These are phyloP conservation scores for Corythornis leucogaster DNA, from an alignment of 2,797 vertebrate species.

Conservation along the genomic window DNA sequence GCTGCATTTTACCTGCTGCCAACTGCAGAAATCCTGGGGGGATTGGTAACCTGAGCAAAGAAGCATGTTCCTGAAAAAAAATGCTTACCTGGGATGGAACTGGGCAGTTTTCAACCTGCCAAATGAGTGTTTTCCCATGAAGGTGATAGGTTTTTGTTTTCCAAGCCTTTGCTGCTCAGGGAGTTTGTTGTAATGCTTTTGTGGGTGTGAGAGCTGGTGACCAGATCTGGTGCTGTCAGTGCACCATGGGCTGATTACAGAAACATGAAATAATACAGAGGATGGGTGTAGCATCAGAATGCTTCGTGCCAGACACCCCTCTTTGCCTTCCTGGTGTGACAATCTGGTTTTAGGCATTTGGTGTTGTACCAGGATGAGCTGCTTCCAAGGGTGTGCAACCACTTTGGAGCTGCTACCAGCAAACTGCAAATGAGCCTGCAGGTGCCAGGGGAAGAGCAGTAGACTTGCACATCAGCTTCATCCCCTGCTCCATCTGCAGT, in stretches of 20 bases:
- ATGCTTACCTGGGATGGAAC: background rate
- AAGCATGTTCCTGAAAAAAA: background rate
- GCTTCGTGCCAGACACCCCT: background rate
- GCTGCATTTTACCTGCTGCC: background rate
- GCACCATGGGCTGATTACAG: background rate
- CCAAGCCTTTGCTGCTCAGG: background rate
- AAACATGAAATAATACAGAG: background rate
- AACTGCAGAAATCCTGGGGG: background rate
- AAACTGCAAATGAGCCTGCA: background rate
- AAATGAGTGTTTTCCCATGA: background rate
- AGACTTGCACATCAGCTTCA: background rate
- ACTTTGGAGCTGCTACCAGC: background rate
- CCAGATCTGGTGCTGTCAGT: fast-evolving
- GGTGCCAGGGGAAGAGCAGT: background rate
- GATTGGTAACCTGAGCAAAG: background rate
- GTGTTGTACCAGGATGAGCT: fast-evolving
- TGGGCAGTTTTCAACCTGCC: background rate
- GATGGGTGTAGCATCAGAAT: background rate
- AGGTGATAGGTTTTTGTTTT: background rate
- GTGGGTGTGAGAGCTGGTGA: background rate
- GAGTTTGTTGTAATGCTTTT: background rate
- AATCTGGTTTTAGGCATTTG: background rate
- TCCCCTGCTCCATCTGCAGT: background rate
- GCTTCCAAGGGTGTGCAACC: background rate
- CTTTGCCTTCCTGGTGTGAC: background rate